Percentiles rank a stretch among this genome's conserved stretches.
Evolutionary conservation across 2,888 invertebrate species (phyloP).

Genomic region (Lapara coniferarum): DNA sequence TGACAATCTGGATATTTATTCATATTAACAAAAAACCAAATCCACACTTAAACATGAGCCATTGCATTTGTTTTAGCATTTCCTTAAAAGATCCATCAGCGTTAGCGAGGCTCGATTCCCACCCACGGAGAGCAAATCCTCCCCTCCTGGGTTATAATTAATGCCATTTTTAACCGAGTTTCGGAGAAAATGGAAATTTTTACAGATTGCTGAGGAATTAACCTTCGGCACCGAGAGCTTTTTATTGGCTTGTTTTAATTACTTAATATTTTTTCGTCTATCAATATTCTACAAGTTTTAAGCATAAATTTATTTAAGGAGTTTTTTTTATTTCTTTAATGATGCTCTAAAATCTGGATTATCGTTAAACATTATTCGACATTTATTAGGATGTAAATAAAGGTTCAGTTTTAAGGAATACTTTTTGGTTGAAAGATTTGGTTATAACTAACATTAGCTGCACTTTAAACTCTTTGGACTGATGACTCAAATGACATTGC

Average conservation of each 20-base stretch:
- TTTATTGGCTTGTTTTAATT: conserved; percentile 16
- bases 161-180: conserved; percentile 50
- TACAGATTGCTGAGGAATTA: conserved; percentile 46
- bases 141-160: conserved; percentile 40
- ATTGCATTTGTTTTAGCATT: conserved; percentile 16
- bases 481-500: too few relatives aligned
- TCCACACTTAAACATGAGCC: neutral
- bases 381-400: neutral
- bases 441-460: too few relatives aligned
- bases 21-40: neutral
- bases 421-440: too few relatives aligned
- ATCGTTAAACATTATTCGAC: neutral
- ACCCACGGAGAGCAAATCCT: conserved; percentile 9
- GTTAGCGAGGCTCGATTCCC: neutral
- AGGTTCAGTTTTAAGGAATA: too few relatives aligned
- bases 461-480: too few relatives aligned
- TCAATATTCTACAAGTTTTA: conserved; percentile 12
- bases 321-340: neutral
- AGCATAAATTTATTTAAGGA: neutral
- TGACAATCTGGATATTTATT: too few relatives aligned
- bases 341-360: neutral
- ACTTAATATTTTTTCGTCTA: conserved; percentile 14
- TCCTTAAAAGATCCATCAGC: conserved; percentile 19
- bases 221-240: conserved; percentile 24
- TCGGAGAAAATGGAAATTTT: conserved; percentile 46